Evolutionary conservation across 1,140 invertebrate genomes (phyloP).

Genomic region (Halesus radiatus): DNA sequence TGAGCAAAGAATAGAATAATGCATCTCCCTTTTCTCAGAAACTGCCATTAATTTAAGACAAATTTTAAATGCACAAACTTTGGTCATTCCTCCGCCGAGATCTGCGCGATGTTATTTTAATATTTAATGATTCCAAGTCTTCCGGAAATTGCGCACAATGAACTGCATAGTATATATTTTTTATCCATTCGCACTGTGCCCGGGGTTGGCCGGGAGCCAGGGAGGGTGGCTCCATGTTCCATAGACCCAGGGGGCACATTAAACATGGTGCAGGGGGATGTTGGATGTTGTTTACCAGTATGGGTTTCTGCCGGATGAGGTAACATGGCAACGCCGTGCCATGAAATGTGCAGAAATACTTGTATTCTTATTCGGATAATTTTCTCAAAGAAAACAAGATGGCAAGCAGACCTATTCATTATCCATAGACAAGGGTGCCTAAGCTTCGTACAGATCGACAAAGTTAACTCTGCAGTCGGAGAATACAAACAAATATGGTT

Average conservation of each 20-base stretch:
- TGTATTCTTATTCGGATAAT: too few species aligned
- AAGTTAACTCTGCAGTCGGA: too few species aligned
- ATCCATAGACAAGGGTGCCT: too few species aligned
- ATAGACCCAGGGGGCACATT: conserved; percentile 12
- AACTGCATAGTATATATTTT: neutral
- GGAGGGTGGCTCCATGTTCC: neutral
- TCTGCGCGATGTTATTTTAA: neutral
- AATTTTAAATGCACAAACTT: too few species aligned
- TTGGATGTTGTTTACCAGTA: neutral
- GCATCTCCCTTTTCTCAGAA: too few species aligned
- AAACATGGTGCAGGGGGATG: conserved; percentile 4
- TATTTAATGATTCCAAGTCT: neutral
- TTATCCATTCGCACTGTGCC: neutral
- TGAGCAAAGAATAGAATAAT: too few species aligned
- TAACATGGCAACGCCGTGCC: conserved; percentile 10
- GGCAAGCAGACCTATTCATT: too few species aligned
- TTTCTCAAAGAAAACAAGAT: too few species aligned
- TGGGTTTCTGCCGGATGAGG: neutral
- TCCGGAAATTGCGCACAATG: neutral
- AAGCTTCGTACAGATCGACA: too few species aligned
- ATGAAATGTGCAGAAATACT: neutral
- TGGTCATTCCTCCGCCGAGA: too few species aligned
- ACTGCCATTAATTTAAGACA: too few species aligned
- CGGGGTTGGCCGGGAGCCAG: conserved; percentile 1
- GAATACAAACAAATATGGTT: too few species aligned